phyloP scores from a whole-genome alignment of 1,140 invertebrate genomes.

The Nylanderia fulva region DNA sequence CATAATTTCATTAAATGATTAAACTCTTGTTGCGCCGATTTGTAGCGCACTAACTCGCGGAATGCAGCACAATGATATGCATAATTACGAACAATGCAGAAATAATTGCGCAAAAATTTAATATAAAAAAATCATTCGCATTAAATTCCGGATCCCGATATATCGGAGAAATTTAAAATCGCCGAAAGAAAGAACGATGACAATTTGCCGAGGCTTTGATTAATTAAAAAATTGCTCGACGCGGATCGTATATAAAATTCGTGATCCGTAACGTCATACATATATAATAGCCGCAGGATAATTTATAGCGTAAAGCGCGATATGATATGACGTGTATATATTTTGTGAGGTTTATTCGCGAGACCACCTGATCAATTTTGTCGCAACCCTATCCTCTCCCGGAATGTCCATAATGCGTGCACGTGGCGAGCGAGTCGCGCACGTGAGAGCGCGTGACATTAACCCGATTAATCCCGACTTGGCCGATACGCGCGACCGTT shows the following conservation, averaged over 20 bases:
- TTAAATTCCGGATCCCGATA: background rate
- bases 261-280: background rate
- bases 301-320: background rate
- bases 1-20: slow-evolving; percentile 41
- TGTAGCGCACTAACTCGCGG: background rate
- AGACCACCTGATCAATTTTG: slow-evolving; percentile 8
- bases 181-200: background rate
- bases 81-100: background rate
- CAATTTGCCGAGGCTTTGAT: background rate
- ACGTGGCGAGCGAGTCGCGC: slow-evolving; percentile 38
- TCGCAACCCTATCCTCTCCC: slow-evolving; percentile 12
- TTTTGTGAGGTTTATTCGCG: background rate
- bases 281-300: slow-evolving; percentile 8
- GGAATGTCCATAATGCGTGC: slow-evolving; percentile 9
- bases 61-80: slow-evolving; percentile 1
- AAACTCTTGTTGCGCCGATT: slow-evolving; percentile 25
- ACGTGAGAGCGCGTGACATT: slow-evolving; percentile 56
- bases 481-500: slow-evolving; percentile 34
- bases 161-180: background rate
- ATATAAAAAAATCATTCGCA: background rate
- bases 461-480: slow-evolving; percentile 62
- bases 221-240: background rate
- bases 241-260: background rate
- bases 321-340: background rate
- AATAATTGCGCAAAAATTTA: background rate